Evolutionary conservation across 1,140 invertebrate genomes (phyloP), one percentile per base, ranked within the genome.

Genomic region (Apis laboriosa): DNA sequence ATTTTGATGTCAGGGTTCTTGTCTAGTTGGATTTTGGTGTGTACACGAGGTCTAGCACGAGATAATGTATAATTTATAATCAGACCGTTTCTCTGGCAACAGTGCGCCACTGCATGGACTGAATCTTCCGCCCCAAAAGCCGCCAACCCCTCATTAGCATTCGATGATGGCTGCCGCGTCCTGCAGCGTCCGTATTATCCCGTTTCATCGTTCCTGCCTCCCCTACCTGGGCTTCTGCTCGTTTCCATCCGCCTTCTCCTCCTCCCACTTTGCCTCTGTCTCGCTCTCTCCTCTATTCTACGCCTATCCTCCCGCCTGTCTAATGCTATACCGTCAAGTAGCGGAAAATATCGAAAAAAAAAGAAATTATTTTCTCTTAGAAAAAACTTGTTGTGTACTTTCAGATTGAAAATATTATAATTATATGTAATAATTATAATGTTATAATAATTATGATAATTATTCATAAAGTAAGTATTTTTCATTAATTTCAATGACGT

Each of bases 1-100:
- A 89, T 89, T 89, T 88, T 82, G 86, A 88, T 84, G 80, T 24
- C n/a, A 43, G 66, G 71, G 67, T 75, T 88, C 68, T 84, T 68
- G 86, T 87, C 84, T 88, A 88, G 85, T 80, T 90, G 87, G 87
- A 91, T 92, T 91, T 87, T 88, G 85, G 88, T 90, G 90, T 89
- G 87, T 91, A 91, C 90, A 91, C 86, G 34, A 86, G 88, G 90
- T 87, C 87, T 87, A 90, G 88, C 90, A 82, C 81, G 88, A 93
- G 93, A 93, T 94, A 94, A 94, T 94, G 92, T 92, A 93, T 94
- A 94, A 94, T 94, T 94, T 94, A 94, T 94, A 94, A 94, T 94
- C 93, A 94, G 92, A 86, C 92, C 90, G 93, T 92, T 92, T 88
- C 90, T 90, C 90, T 84, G 86, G 84, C 84, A 84, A 82, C 77